phyloP scores from a whole-genome alignment of 92 coral and sea anemone genomes.

The Siderastrea radians region DNA sequence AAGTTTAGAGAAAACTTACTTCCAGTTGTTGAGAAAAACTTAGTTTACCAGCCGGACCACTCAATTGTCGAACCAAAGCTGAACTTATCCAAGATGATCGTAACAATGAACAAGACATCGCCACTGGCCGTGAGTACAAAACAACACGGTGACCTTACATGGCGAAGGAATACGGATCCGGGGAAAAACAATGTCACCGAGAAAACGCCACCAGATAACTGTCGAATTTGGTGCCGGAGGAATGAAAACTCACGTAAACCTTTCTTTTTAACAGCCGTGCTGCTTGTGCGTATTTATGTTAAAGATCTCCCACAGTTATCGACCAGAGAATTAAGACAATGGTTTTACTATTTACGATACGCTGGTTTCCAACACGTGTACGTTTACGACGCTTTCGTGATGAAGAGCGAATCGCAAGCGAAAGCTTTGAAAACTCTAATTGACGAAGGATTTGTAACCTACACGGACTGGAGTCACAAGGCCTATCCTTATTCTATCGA shows the following conservation, averaged over 20 bases:
- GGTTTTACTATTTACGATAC: slow-evolving; percentile 69
- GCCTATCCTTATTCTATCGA: slow-evolving; percentile 69
- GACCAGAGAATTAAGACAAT: slow-evolving; percentile 72
- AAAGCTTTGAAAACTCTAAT: slow-evolving; percentile 55
- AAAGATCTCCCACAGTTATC: slow-evolving; percentile 63
- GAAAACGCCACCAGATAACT: not conserved
- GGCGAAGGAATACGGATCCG: not conserved
- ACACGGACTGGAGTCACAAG: slow-evolving; percentile 71
- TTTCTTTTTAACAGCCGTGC: slow-evolving; percentile 77
- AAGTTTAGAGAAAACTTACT: not conserved
- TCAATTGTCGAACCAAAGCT: not conserved
- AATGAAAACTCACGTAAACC: slow-evolving; percentile 53
- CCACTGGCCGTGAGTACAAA: not conserved
- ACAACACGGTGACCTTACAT: not conserved
- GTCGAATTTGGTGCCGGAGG: slow-evolving; percentile 68
- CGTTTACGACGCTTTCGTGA: slow-evolving; percentile 75
- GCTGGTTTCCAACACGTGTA: slow-evolving; percentile 76
- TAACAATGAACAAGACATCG: not conserved
- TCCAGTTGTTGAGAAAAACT: not conserved
- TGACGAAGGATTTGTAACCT: slow-evolving; percentile 73
- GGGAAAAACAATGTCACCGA: not conserved
- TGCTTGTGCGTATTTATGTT: slow-evolving; percentile 67
- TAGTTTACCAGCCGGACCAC: not conserved
- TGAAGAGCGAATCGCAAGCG: slow-evolving; percentile 63
- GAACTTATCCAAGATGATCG: not conserved